Base-by-base conservation (phyloP, 2,113 vertebrate species). In the Scolopax mira region DNA sequence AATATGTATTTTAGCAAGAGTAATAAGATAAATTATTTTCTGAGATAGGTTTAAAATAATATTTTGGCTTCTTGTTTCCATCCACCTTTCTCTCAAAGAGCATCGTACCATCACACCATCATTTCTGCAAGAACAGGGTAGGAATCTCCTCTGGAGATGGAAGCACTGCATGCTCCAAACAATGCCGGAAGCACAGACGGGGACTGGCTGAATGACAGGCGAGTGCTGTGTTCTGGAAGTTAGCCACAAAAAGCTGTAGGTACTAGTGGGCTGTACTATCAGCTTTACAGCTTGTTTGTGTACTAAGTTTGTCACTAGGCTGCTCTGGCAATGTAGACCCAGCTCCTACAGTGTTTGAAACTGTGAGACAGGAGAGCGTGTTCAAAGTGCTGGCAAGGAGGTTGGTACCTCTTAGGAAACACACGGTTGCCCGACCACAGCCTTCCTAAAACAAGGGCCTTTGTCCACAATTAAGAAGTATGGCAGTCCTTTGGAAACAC, bases 401-500 rank as follows among this genome's bases (percentile, higher is more conserved):
- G 8, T 72, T 87, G 57, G 61, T 75, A 35, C 18, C 78, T 93
- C 84, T 48, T 86, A 48, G 8, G 37, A 91, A 84, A 73, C 33
- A 94, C 49, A 70, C 37, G 84, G 51, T 60, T 81, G 71, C 69
- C 55, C 48, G 62, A 75, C n/a, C 78, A 80, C 87, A 92, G 85
- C 42, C 72, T 69, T 84, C 89, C 62, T 74, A 89, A 48, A 90
- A 86, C 19, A 60, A 64, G 19, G 51, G 39, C 65, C 33, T 81
- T 86, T 83, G 69, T 42, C 85, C 42, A 31, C 62, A 91, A 46
- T 52, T 64, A 65, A 89, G 86, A 83, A 87, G 92, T 39, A 66
- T 23, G 79, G 66, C 49, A 55, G 18, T 78, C 79, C 89, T 94
- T 85, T 92, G 85, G 73, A 95, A 93, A 88, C 66, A 79, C 69